Conservation (phyloP, 2,113 vertebrate genomes). For the Onychostoma macrolepis region DNA sequence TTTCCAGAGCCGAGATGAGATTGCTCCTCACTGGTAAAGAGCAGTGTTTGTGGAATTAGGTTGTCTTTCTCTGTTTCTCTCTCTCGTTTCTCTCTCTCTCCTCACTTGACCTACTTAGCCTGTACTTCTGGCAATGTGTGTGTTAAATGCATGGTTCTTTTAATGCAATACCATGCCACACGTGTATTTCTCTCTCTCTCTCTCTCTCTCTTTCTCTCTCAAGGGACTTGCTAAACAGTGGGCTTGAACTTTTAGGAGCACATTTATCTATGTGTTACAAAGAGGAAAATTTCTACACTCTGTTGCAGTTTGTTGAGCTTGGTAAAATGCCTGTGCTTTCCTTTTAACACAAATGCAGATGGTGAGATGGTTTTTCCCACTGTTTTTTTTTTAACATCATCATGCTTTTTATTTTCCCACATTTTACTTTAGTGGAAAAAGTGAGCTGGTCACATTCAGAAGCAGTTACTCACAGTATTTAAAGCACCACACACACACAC, state of each 20-base stretch:
- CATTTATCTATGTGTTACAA: constrained; percentile 42
- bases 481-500: background rate
- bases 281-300: background rate
- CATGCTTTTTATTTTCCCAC: constrained; percentile 56
- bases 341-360: constrained; percentile 68
- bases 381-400: constrained; percentile 53
- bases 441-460: constrained; percentile 54
- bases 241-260: constrained; percentile 8
- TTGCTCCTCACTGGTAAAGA: background rate
- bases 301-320: constrained; percentile 61
- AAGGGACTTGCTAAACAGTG: background rate
- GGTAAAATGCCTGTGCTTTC: constrained; percentile 61
- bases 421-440: constrained; percentile 58
- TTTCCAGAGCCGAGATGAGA: background rate
- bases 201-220: background rate
- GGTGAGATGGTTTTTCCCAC: constrained; percentile 29
- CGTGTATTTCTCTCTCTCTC: background rate
- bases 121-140: background rate
- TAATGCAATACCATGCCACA: background rate
- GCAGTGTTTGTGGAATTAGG: background rate
- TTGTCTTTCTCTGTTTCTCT: background rate
- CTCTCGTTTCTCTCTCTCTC: background rate
- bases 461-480: constrained; percentile 56
- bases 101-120: constrained; percentile 11
- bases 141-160: background rate